Conservation (phyloP, 1,140 invertebrate genomes). For the Ruditapes philippinarum region DNA sequence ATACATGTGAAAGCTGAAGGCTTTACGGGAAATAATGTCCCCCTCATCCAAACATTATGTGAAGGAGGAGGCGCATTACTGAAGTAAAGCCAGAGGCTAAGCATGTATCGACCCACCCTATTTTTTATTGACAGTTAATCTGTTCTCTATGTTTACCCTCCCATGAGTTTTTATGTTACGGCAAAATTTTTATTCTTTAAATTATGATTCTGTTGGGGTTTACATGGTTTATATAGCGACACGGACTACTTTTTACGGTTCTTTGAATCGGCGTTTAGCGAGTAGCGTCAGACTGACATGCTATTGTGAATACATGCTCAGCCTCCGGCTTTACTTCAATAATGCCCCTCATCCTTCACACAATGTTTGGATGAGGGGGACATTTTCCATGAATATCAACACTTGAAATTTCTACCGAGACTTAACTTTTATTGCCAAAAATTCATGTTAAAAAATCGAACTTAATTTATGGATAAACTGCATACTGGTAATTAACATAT, state of each 20-base stretch:
- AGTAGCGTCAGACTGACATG: background rate
- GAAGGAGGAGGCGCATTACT: conserved; percentile 15
- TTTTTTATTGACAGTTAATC: background rate
- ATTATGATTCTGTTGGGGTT: background rate
- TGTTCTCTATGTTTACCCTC: background rate
- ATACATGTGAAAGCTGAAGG: background rate
- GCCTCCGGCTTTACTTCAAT: conserved; percentile 55
- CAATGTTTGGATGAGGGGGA: conserved; percentile 45
- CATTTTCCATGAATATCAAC: too few species aligned
- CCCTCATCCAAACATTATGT: conserved; percentile 23
- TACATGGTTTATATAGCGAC: background rate
- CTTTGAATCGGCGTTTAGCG: background rate
- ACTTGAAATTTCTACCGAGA: background rate
- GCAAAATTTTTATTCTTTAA: background rate
- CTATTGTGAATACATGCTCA: conserved; percentile 32
- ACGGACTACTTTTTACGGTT: background rate
- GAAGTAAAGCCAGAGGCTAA: conserved; percentile 49
- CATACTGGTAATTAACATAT: too few species aligned
- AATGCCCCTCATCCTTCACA: conserved; percentile 39
- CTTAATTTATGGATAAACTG: too few species aligned
- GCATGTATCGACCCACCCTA: background rate
- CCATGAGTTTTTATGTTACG: background rate
- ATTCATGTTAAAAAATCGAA: too few species aligned
- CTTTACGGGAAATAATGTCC: background rate
- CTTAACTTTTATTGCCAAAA: background rate